Conservation (phyloP, 2,888 invertebrate species). For the Chymomyza amoena region DNA sequence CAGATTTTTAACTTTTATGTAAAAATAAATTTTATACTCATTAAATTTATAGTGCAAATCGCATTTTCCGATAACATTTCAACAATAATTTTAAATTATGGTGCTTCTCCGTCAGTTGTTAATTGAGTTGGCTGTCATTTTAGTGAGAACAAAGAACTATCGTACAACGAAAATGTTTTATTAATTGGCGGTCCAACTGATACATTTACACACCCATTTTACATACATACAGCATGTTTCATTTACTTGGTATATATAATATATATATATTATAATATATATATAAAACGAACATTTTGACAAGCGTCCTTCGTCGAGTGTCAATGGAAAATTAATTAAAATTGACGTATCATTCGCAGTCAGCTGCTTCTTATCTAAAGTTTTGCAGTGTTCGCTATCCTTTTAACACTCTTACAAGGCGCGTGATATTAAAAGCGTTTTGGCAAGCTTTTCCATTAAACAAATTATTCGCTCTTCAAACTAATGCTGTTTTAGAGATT, state of each 20-base stretch:
- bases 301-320: constrained; percentile 28
- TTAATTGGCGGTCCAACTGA: not conserved
- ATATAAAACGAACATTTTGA: not conserved
- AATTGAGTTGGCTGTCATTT: constrained; percentile 1
- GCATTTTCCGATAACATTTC: not conserved
- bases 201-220: not conserved
- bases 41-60: not conserved
- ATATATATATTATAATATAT: not conserved
- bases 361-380: not conserved
- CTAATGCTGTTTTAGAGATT: too few species aligned
- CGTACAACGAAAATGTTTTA: not conserved
- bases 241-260: not conserved
- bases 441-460: not conserved
- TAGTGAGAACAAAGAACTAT: not conserved
- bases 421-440: not conserved
- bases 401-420: not conserved
- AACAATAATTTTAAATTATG: not conserved
- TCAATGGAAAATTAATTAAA: constrained; percentile 55
- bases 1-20: too few species aligned
- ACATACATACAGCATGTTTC: not conserved
- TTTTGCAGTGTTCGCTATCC: not conserved
- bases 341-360: constrained; percentile 12
- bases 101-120: not conserved
- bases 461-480: too few species aligned
- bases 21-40: too few species aligned